These are phyloP conservation scores for Cardinalis cardinalis DNA, from an alignment of 2,113 vertebrate genomes.

Conservation along the genomic window DNA sequence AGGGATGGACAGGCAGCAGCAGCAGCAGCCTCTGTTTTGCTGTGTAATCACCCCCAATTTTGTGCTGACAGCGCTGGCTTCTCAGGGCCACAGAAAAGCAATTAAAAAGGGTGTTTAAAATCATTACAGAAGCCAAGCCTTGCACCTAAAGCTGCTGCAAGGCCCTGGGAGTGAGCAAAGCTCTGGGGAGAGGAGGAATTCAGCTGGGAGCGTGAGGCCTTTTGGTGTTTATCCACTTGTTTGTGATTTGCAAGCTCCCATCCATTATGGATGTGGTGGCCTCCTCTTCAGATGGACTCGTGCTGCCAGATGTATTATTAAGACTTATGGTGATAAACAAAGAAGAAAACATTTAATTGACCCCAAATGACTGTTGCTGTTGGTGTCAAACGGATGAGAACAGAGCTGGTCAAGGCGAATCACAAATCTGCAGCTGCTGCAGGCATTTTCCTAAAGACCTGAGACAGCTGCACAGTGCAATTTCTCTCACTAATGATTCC, in stretches of 20 bases:
- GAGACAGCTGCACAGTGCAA: conserved; percentile 47
- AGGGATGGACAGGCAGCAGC: background rate
- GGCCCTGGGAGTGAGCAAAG: background rate
- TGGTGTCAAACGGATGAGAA: conserved; percentile 11
- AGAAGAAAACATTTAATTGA: conserved; percentile 59
- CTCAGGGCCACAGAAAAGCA: background rate
- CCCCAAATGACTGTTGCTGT: conserved; percentile 26
- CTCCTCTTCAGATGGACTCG: background rate
- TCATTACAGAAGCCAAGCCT: background rate
- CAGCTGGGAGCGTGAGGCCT: background rate
- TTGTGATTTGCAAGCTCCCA: background rate
- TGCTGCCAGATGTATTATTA: conserved; percentile 32
- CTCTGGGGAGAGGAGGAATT: background rate
- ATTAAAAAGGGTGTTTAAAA: conserved; percentile 18
- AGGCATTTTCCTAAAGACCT: conserved; percentile 25
- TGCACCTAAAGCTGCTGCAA: background rate
- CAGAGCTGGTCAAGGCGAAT: conserved; percentile 42
- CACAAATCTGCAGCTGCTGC: conserved; percentile 23
- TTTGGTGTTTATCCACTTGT: background rate
- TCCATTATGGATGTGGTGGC: conserved; percentile 22
- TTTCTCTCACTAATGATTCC: conserved; percentile 65
- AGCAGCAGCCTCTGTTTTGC: background rate
- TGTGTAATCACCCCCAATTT: background rate
- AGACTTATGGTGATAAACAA: conserved; percentile 40
- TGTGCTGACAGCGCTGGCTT: conserved; percentile 11